Evolutionary conservation across 2,797 vertebrate genomes (phyloP).

Genomic region (Trematomus bernacchii): DNA sequence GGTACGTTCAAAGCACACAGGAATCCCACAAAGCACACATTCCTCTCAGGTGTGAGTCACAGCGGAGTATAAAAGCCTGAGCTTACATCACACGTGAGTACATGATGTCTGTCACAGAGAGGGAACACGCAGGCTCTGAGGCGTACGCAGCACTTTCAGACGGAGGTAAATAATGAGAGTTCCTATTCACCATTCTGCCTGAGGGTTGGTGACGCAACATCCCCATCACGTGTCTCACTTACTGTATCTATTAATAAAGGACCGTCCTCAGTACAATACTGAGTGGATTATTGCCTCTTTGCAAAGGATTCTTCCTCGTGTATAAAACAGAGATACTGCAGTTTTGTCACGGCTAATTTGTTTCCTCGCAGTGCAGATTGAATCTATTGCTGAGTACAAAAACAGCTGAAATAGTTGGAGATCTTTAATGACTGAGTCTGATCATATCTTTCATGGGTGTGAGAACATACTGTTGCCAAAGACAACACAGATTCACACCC

Average conservation of each 20-base stretch:
- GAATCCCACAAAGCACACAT: constrained; percentile 3
- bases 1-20: constrained; percentile 80
- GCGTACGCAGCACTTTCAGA: constrained; percentile 45
- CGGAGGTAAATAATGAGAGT: constrained; percentile 39
- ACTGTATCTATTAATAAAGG: constrained; percentile 58
- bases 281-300: constrained; percentile 55
- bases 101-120: constrained; percentile 15
- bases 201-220: constrained; percentile 59
- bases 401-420: constrained; percentile 30
- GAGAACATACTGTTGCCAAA: constrained; percentile 13
- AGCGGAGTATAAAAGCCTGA: constrained; percentile 15
- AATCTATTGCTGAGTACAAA: constrained; percentile 31
- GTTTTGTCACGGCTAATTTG: constrained; percentile 50
- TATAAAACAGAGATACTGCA: constrained; percentile 27
- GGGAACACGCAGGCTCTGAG: constrained; percentile 38
- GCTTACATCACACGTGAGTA: constrained; percentile 17
- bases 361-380: constrained; percentile 24
- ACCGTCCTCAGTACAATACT: constrained; percentile 22
- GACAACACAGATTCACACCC: constrained; percentile 28
- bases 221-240: constrained; percentile 51
- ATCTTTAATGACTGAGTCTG: constrained; percentile 36
- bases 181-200: constrained; percentile 52
- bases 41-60: constrained; percentile 11
- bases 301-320: constrained; percentile 44
- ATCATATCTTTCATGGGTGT: constrained; percentile 24